A percentile compares a stretch with the other conserved stretches of the same genome.
phyloP scores from a whole-genome alignment of 2,888 invertebrate genomes.

The Drosophila meridionalis region DNA sequence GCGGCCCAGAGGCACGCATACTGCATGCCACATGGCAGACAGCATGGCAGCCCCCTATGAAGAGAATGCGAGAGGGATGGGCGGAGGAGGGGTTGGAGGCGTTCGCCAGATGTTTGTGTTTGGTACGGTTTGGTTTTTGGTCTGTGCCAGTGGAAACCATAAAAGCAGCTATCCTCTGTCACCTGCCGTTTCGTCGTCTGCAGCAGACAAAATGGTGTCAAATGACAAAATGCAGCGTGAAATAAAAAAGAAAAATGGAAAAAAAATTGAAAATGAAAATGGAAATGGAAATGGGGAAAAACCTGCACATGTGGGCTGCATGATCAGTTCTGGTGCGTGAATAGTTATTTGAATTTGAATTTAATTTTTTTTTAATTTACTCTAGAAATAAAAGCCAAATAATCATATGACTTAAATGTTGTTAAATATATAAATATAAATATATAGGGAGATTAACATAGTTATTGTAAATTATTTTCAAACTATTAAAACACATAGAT shows the following conservation, averaged over 20 bases:
- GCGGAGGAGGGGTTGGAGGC: background rate
- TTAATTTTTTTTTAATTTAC: background rate
- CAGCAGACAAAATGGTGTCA: constrained; percentile 75
- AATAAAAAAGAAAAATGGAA: constrained; percentile 35
- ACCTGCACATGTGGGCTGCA: constrained; percentile 45
- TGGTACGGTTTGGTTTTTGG: constrained; percentile 45
- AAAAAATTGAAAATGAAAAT: constrained; percentile 36
- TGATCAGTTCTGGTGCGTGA: constrained; percentile 23
- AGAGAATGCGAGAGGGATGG: background rate
- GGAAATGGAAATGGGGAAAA: constrained; percentile 22
- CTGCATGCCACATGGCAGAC: constrained; percentile 49
- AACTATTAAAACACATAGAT: no score
- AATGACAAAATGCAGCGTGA: constrained; percentile 75
- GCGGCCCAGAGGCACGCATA: constrained; percentile 55
- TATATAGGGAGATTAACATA: background rate
- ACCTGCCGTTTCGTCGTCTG: constrained; percentile 42
- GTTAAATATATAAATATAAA: no score
- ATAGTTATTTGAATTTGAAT: background rate
- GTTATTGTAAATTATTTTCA: background rate
- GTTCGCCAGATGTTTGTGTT: constrained; percentile 52
- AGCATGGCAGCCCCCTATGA: constrained; percentile 26
- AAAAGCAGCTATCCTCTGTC: constrained; percentile 56
- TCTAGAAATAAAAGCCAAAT: background rate
- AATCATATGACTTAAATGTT: background rate
- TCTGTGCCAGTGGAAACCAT: constrained; percentile 64